Base-by-base conservation (phyloP, 2,888 invertebrate genomes). In the Hypercompe scribonia region DNA sequence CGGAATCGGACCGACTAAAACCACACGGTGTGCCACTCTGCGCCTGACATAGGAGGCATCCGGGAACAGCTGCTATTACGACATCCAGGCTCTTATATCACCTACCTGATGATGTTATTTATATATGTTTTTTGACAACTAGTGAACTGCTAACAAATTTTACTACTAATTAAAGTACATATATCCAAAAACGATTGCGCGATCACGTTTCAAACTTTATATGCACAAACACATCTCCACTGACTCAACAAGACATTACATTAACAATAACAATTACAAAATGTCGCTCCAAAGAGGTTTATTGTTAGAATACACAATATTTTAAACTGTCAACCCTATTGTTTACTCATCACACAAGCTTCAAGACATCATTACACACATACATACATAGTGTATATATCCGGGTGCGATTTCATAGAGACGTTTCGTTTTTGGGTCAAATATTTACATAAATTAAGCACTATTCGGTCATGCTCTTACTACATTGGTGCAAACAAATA, bases 401-500 rank as follows among this genome's bases (percentile, higher is more conserved):
- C 21, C 31, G 39, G 68, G 61, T 69, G 15, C 3, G 18, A 61
- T 54, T 61, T 54, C 39, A 34, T 69, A 72, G 39, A 68, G 61
- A n/a, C 33, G 39, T 81, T 86, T 39, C 24, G 61, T 61, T 82
- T 86, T 81, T 83, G 75, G 86, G 87, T 87, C 87, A 88, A 75
- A 77, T 78, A 77, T 84, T 81, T 81, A 71, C 80, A 86, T 85
- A 78, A 72, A 74, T 80, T 65, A 80, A 68, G 76, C 75, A 65
- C 61, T 64, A 70, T 70, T 70, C 63, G 63, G 70, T 46, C 75
- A 75, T 73, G 70, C 76, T 74, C 63, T 75, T 77, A 78, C 74
- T 74, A 75, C 78, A 77, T 64, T 46, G 67, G 54, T 71, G 68
- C 64, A 34, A 66, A 74, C 34, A 66, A 63, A 65, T 70, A 61